Evolutionary conservation across 2,888 invertebrate genomes (phyloP).

Genomic region (Drosophila fulvimacula): DNA sequence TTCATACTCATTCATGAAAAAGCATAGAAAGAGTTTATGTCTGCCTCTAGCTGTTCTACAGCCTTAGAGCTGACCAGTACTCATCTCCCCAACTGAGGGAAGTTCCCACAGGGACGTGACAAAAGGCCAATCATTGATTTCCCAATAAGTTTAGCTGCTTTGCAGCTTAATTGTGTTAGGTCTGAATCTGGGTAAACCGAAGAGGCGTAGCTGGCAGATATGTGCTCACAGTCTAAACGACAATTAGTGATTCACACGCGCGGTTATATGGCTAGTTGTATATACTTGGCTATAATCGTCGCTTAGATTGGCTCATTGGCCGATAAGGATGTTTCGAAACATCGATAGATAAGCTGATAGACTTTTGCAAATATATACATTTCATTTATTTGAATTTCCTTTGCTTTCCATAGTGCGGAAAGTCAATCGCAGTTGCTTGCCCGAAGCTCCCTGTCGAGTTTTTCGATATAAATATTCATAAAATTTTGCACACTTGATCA

Average conservation of each 20-base stretch:
- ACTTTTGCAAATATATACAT: neutral
- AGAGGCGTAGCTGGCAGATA: neutral
- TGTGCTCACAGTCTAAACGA: neutral
- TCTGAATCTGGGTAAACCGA: neutral
- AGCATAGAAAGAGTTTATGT: too few relatives aligned
- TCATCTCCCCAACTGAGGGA: too few relatives aligned
- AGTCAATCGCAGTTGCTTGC: neutral
- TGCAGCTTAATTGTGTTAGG: neutral
- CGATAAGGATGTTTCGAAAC: neutral
- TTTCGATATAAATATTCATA: neutral
- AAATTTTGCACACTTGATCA: constrained; percentile 18
- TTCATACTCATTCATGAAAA: neutral
- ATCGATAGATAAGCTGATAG: constrained; percentile 13
- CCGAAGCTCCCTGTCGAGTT: neutral
- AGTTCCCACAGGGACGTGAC: neutral
- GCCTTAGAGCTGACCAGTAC: neutral
- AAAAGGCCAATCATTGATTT: neutral
- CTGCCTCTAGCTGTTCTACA: neutral
- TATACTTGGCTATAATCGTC: neutral
- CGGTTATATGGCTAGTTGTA: neutral
- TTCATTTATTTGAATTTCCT: neutral
- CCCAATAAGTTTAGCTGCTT: neutral
- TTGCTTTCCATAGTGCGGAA: neutral
- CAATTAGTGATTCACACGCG: neutral
- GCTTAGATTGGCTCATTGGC: constrained; percentile 4